Evolutionary conservation across 1,140 invertebrate species (phyloP).

Genomic region (Fopius arisanus): DNA sequence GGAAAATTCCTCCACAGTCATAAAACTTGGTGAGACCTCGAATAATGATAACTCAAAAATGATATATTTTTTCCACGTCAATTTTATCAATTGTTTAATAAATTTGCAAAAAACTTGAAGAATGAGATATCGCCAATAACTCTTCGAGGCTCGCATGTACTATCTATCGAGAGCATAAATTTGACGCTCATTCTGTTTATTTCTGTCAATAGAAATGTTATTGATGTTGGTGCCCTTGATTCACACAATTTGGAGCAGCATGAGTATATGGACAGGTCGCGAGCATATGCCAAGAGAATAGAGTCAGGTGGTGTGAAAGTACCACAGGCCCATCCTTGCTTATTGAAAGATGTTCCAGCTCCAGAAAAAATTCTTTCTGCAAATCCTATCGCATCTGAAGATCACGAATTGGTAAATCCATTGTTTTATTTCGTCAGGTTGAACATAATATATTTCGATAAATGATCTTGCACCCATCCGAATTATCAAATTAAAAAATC

Average conservation of each 20-base stretch:
- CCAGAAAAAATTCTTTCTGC: slow-evolving; percentile 68
- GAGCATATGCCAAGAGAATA: slow-evolving; percentile 73
- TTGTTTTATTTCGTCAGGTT: neutral
- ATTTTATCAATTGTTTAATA: too few relatives aligned
- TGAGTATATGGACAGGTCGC: slow-evolving; percentile 80
- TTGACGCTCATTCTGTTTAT: slow-evolving; percentile 77
- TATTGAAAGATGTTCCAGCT: slow-evolving; percentile 69
- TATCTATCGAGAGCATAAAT: too few relatives aligned
- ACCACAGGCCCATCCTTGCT: slow-evolving; percentile 56
- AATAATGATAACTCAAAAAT: too few relatives aligned
- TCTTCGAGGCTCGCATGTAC: too few relatives aligned
- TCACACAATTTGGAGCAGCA: slow-evolving; percentile 81
- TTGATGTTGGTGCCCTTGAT: slow-evolving; percentile 83
- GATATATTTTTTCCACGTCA: too few relatives aligned
- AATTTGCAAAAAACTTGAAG: too few relatives aligned
- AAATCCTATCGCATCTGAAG: slow-evolving; percentile 63
- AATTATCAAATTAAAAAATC: too few relatives aligned
- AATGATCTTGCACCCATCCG: too few relatives aligned
- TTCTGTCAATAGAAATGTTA: slow-evolving; percentile 75
- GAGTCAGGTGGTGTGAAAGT: slow-evolving; percentile 62
- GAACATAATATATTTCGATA: too few relatives aligned
- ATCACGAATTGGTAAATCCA: slow-evolving; percentile 67
- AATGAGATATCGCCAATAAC: too few relatives aligned
- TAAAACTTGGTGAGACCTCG: too few relatives aligned
- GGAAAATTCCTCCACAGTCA: too few relatives aligned